Evolutionary conservation across 2,113 vertebrate genomes (phyloP), one percentile per base, ranked within the genome.

Genomic region (Gobius niger): DNA sequence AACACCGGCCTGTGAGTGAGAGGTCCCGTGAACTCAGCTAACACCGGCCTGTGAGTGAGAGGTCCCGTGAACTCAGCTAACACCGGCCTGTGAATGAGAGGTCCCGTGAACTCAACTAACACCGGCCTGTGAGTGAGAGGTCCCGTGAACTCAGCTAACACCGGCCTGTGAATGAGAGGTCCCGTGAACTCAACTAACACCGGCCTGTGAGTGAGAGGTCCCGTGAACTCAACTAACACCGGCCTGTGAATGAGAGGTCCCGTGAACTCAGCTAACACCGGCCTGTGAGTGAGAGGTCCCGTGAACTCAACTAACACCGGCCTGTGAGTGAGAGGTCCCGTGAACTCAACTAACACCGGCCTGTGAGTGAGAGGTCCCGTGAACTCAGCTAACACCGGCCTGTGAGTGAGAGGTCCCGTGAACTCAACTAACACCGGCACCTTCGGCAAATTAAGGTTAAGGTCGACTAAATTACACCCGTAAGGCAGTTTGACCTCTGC

Each of bases 121-220:
- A 18, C 4, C 12, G 18, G 18, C 18, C n/a, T 7, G 73, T 62
- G 70, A 74, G 63, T 72, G 78, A 80, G 60, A 57, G 52, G 16
- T 12, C 8, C 52, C 51, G n/a, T 52, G 16, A 1, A 4, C n/a
- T n/a, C n/a, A n/a, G n/a, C n/a, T n/a, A n/a, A n/a, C n/a, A n/a
- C 24, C 56, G 69, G 3, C 63, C 61, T 7, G 73, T 62, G 70
- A 74, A 65, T 72, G 78, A 80, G 60, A 57, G 52, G 16, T 12
- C 8, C 52, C 51, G n/a, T 52, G 16, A 1, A 4, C n/a, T n/a
- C n/a, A n/a, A n/a, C n/a, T n/a, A n/a, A n/a, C n/a, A n/a, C 24
- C 56, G 69, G 3, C 63, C 61, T 7, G 73, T 62, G 70, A 74
- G 63, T 72, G 78, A 80, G 60, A 57, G 52, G 16, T 12, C 8